Conservation (phyloP, 2,113 vertebrate species). For the Oreocharis arfaki region DNA sequence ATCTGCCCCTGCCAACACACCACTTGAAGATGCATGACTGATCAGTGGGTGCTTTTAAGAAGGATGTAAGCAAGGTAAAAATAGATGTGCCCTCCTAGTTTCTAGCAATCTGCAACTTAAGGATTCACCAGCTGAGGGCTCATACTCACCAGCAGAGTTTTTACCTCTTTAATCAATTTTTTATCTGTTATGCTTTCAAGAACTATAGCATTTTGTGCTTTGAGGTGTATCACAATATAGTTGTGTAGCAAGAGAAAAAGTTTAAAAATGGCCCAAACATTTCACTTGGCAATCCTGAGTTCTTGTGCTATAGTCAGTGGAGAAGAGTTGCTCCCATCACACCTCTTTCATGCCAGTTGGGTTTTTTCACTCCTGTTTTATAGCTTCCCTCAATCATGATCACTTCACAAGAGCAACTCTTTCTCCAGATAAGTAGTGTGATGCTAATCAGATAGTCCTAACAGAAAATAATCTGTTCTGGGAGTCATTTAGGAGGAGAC, state of each 20-base stretch:
- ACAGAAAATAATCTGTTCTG: background rate
- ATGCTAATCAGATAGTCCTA: background rate
- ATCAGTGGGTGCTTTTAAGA: background rate
- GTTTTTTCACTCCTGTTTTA: background rate
- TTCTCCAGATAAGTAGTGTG: background rate
- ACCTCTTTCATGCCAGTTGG: background rate
- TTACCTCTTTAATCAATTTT: background rate
- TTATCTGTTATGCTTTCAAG: background rate
- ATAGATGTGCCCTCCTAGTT: background rate
- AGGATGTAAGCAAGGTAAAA: conserved; percentile 10
- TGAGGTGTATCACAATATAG: background rate
- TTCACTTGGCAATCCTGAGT: background rate
- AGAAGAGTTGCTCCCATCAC: background rate
- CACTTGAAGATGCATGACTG: background rate
- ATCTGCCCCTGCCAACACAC: background rate
- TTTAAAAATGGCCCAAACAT: background rate
- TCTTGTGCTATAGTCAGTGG: background rate
- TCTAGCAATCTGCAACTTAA: background rate
- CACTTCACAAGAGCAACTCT: background rate
- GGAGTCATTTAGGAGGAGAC: background rate
- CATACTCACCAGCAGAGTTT: background rate
- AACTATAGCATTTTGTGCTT: background rate
- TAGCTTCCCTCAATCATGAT: background rate
- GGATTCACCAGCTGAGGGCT: background rate
- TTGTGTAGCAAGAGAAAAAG: background rate